Base-by-base conservation (phyloP, 1,140 invertebrate genomes). In the Ceratosolen fusciceps region DNA sequence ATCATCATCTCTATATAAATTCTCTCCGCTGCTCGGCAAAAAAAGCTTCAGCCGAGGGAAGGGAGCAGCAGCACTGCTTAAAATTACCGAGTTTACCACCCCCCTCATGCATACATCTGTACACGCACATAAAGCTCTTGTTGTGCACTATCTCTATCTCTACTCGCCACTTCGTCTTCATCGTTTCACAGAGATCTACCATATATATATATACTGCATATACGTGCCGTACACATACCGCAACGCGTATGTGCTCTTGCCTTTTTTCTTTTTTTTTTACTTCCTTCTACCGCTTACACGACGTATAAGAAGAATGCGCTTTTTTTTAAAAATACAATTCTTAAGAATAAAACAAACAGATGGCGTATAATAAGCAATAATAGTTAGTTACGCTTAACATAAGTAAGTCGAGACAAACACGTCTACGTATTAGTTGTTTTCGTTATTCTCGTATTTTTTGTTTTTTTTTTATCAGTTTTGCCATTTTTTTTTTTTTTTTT, bases 21-120 rank as follows among this genome's bases (percentile, higher is more conserved):
- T 29, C 65, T n/a, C 68, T 31, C 43, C 60, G 31, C 39, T n/a
- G n/a, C n/a, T n/a, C n/a, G n/a, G n/a, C n/a, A n/a, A n/a, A n/a
- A n/a, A n/a, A n/a, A n/a, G n/a, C n/a, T n/a, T n/a, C n/a, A n/a
- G n/a, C n/a, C n/a, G n/a, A n/a, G n/a, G n/a, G n/a, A 43, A 5
- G 12, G 39, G 68, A 29, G 47, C 76, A 76, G 77, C 52, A 39
- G 60, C 62, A 77, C 75, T 54, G 70, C 67, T 77, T 77, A 74
- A 52, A 54, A 37, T 77, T 77, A 81, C 52, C n/a, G 43, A 47
- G 31, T 74, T 68, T 74, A 74, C 75, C 56, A 78, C n/a, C n/a
- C n/a, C n/a, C n/a, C n/a, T n/a, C 73, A 78, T 70, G 71, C 79
- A 76, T 74, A 78, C 81, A 76, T 47, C 74, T 75, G 76, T 77